A percentile compares a stretch with the other conserved stretches of the same genome.
phyloP scores from a whole-genome alignment of 2,113 vertebrate genomes.

The Mobula hypostoma region DNA sequence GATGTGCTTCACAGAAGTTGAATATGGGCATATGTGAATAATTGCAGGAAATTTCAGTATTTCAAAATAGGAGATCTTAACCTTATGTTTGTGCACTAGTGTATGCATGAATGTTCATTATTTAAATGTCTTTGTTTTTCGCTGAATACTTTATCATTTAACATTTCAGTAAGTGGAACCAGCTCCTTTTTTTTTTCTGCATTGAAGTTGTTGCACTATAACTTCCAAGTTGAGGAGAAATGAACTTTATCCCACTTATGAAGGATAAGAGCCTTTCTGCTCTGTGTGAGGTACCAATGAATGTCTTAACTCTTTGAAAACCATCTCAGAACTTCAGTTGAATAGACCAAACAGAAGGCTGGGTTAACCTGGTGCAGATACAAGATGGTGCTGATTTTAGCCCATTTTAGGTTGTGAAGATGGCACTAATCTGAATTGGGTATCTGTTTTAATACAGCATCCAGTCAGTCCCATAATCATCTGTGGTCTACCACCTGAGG shows the following conservation, averaged over 20 bases:
- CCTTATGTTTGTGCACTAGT: neutral
- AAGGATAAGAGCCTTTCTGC: neutral
- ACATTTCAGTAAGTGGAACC: neutral
- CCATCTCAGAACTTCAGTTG: neutral
- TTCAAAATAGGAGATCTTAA: constrained; percentile 1
- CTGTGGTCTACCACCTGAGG: neutral
- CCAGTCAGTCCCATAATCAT: neutral
- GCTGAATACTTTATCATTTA: constrained; percentile 9
- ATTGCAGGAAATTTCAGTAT: constrained; percentile 24
- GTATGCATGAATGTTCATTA: neutral
- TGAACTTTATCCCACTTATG: constrained; percentile 33
- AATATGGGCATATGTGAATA: constrained; percentile 41
- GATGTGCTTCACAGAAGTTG: constrained; percentile 47
- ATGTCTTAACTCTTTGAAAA: neutral
- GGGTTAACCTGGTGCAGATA: neutral
- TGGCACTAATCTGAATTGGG: neutral
- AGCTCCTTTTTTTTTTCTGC: neutral
- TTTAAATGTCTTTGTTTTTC: neutral
- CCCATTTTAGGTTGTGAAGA: neutral
- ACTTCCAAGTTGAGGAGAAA: constrained; percentile 15
- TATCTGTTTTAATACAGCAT: neutral
- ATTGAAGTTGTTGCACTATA: neutral
- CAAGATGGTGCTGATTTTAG: neutral
- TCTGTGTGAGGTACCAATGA: neutral
- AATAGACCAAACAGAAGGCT: neutral